phyloP scores from a whole-genome alignment of 2,797 vertebrate genomes.

The Ambastaia sidthimunki region DNA sequence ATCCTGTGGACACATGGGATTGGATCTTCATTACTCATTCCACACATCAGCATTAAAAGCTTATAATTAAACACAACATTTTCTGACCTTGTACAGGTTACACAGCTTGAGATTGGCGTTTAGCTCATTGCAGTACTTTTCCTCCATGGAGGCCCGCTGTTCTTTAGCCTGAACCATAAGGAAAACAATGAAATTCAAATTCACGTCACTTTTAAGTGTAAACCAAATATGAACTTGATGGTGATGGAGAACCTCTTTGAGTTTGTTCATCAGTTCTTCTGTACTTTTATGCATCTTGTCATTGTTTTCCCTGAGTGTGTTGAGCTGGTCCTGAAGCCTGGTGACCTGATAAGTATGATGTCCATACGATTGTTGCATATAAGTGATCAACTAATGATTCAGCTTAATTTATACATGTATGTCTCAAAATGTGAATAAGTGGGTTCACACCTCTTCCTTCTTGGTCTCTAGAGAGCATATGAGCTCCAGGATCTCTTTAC shows the following conservation, averaged over 20 bases:
- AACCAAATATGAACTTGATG: background rate
- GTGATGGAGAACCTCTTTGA: constrained; percentile 86
- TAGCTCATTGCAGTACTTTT: constrained; percentile 93
- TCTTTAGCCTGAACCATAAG: constrained; percentile 84
- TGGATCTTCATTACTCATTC: too few species aligned
- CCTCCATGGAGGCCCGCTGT: constrained; percentile 87
- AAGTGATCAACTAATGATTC: background rate
- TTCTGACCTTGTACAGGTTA: constrained; percentile 92
- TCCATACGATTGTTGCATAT: background rate
- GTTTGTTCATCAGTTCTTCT: constrained; percentile 88
- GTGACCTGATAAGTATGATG: constrained; percentile 74
- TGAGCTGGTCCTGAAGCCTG: constrained; percentile 85
- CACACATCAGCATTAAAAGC: background rate
- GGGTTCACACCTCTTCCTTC: constrained; percentile 84
- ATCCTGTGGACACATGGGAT: constrained; percentile 71
- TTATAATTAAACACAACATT: background rate
- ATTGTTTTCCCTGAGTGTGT: constrained; percentile 81
- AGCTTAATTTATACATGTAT: background rate
- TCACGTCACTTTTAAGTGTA: background rate
- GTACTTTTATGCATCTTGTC: constrained; percentile 87
- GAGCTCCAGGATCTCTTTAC: constrained; percentile 89
- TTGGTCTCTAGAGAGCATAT: constrained; percentile 85
- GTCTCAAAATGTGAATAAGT: background rate
- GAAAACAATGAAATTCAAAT: background rate
- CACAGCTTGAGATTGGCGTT: constrained; percentile 92